Conservation (phyloP, 2,113 vertebrate genomes). For the Megaceryle maxima region DNA sequence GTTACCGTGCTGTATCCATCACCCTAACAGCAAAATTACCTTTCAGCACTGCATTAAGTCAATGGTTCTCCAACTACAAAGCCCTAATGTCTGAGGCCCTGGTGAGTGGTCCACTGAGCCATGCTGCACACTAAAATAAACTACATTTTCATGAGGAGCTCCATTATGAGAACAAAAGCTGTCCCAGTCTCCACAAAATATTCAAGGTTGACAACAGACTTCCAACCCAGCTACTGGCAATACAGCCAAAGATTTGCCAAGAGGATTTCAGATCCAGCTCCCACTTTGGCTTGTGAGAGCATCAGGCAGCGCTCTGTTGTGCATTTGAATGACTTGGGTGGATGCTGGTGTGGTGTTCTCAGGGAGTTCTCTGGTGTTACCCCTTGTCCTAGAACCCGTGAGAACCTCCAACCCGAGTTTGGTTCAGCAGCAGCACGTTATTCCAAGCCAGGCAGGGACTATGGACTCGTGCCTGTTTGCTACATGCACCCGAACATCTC, state of each 20-base stretch:
- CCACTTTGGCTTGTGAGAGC: fast-evolving
- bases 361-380: neutral
- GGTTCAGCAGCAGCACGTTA: neutral
- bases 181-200: neutral
- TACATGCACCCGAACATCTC: neutral
- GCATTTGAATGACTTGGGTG: fast-evolving
- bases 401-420: neutral
- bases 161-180: fast-evolving
- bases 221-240: neutral
- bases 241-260: neutral
- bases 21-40: neutral
- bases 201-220: neutral
- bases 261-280: neutral
- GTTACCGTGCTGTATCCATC: neutral
- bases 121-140: neutral
- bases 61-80: neutral
- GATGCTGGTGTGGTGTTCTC: neutral
- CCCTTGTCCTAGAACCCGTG: too few relatives aligned
- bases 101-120: neutral
- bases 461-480: fast-evolving
- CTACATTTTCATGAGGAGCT: neutral
- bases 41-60: neutral
- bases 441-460: neutral
- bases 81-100: neutral
- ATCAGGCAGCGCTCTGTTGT: neutral